Evolutionary conservation across 2,888 invertebrate species (phyloP).

Genomic region (Sminthurinus aureus): DNA sequence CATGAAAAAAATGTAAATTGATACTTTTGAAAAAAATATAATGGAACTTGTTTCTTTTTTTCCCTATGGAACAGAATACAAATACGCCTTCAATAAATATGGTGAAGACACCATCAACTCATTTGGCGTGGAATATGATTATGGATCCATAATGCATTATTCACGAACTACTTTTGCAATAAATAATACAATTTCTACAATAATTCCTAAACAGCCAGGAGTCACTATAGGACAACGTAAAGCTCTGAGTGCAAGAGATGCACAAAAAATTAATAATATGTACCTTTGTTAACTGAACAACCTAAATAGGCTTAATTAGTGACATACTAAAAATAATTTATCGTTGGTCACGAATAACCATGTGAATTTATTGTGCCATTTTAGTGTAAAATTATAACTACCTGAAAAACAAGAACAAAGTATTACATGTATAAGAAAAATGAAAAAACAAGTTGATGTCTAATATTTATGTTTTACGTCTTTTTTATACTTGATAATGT

Average conservation of each 20-base stretch:
- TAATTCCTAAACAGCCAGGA: constrained; percentile 8
- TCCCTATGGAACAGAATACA: constrained; percentile 7
- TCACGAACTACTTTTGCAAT: constrained; percentile 65
- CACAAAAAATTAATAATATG: constrained; percentile 40
- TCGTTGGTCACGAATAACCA: background rate
- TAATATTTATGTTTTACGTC: too few species aligned
- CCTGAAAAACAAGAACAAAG: background rate
- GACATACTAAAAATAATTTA: background rate
- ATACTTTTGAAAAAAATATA: background rate
- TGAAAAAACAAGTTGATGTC: background rate
- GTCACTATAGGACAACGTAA: constrained; percentile 39
- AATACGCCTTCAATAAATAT: constrained; percentile 29
- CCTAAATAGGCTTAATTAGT: background rate
- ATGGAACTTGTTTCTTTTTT: background rate
- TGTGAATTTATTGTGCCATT: background rate
- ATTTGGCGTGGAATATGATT: constrained; percentile 62
- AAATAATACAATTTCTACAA: constrained; percentile 32
- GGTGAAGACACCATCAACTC: background rate
- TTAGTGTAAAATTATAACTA: background rate
- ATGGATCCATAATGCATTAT: constrained; percentile 65
- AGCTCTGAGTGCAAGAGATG: constrained; percentile 39
- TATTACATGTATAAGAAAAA: background rate
- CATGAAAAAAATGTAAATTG: background rate
- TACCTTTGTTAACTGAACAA: too few species aligned
- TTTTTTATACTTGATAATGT: too few species aligned